Evolutionary conservation across 2,888 invertebrate genomes (phyloP).

Genomic region (Nomada fucata): DNA sequence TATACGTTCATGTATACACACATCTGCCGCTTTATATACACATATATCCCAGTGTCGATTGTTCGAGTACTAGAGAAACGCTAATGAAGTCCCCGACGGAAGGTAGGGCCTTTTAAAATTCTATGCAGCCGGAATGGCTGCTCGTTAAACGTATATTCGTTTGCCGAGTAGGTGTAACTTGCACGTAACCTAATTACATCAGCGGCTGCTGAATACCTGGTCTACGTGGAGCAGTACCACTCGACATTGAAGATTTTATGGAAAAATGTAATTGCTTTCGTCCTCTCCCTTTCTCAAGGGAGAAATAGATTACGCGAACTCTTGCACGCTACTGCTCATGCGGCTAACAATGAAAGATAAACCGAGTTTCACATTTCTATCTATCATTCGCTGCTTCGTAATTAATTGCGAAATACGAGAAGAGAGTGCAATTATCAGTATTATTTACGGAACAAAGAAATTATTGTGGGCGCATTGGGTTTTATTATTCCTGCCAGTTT

Average conservation of each 20-base stretch:
- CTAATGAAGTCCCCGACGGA: slow-evolving; percentile 23
- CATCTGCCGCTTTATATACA: background rate
- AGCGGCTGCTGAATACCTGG: background rate
- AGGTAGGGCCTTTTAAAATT: slow-evolving; percentile 13
- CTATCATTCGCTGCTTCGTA: background rate
- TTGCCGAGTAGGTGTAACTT: background rate
- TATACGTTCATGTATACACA: background rate
- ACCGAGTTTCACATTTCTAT: background rate
- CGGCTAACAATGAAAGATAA: slow-evolving; percentile 7
- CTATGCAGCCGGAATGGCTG: background rate
- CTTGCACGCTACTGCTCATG: background rate
- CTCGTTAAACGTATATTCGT: slow-evolving; percentile 11
- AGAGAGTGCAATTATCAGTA: background rate
- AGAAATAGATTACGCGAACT: background rate
- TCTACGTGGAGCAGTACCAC: background rate
- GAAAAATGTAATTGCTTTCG: slow-evolving; percentile 11
- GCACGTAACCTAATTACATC: slow-evolving; percentile 16
- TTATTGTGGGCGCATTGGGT: background rate
- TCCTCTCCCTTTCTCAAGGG: background rate
- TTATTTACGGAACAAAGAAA: slow-evolving; percentile 15
- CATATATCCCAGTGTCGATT: background rate
- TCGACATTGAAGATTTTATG: slow-evolving; percentile 11
- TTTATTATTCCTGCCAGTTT: background rate
- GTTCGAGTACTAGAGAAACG: slow-evolving; percentile 11
- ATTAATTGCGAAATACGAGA: too few relatives aligned